A percentile compares a stretch with the other conserved stretches of the same genome.
Evolutionary conservation across 2,888 invertebrate species (phyloP).

Genomic region (Drosophila mercatorum): DNA sequence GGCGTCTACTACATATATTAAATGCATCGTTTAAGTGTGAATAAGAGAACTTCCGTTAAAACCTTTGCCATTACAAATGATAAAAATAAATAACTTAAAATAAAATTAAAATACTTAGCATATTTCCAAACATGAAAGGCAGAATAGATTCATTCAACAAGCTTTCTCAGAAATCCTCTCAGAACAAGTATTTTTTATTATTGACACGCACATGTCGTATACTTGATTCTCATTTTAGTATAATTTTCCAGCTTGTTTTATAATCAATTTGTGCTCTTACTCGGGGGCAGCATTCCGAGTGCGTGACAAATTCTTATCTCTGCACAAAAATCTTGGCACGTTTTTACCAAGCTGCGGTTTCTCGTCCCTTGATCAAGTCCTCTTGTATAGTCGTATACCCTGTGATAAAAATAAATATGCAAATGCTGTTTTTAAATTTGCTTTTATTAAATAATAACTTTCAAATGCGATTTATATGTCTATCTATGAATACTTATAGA

Average conservation of each 20-base stretch:
- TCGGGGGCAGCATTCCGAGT: slow-evolving; percentile 34
- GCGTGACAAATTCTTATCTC: slow-evolving; percentile 58
- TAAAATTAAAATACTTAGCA: background rate
- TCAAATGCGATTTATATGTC: background rate
- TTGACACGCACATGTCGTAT: background rate
- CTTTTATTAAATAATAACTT: background rate
- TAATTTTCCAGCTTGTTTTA: slow-evolving; percentile 27
- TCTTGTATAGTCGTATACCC: slow-evolving; percentile 13
- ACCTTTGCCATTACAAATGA: background rate
- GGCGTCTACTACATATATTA: slow-evolving; percentile 3
- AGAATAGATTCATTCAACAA: background rate
- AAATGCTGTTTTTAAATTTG: background rate
- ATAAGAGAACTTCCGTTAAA: background rate
- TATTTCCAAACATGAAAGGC: background rate
- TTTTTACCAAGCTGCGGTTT: slow-evolving; percentile 24
- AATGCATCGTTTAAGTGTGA: background rate
- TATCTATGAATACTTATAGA: background rate
- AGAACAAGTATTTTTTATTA: background rate
- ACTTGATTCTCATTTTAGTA: background rate
- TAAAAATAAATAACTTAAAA: background rate
- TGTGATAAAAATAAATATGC: background rate
- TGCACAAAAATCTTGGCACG: slow-evolving; percentile 35
- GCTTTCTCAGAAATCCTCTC: background rate
- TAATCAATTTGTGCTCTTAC: slow-evolving; percentile 53
- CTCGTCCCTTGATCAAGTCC: background rate